phyloP scores from a whole-genome alignment of 2,113 vertebrate species.

The Ranitomeya imitator region DNA sequence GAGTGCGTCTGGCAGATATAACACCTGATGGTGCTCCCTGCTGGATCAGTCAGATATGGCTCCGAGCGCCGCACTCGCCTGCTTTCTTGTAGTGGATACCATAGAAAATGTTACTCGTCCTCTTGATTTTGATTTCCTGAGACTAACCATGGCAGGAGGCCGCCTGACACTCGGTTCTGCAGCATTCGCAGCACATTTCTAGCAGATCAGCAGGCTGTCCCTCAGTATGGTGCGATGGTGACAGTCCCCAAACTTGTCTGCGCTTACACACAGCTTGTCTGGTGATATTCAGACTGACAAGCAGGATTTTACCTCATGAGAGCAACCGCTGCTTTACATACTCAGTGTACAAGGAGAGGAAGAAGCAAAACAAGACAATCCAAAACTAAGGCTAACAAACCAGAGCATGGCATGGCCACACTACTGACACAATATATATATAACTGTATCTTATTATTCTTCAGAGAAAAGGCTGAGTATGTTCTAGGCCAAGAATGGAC shows the following conservation, averaged over 20 bases:
- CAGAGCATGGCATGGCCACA: neutral
- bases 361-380: neutral
- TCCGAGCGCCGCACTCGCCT: neutral
- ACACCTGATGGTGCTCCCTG: neutral
- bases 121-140: conserved; percentile 2
- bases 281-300: conserved; percentile 40
- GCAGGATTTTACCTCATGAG: conserved; percentile 7
- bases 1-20: neutral
- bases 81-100: neutral
- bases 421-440: neutral
- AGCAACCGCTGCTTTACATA: neutral
- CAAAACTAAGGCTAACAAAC: neutral
- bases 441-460: no score
- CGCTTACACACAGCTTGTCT: conserved; percentile 28
- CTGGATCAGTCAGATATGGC: neutral
- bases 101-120: neutral
- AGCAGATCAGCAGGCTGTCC: conserved; percentile 15
- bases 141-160: neutral
- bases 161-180: conserved; percentile 22
- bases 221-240: neutral
- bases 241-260: neutral
- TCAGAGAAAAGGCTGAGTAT: no score
- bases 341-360: neutral
- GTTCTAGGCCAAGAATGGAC: no score
- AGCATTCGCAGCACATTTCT: conserved; percentile 26